Evolutionary conservation across 2,888 invertebrate species (phyloP).

Genomic region (Siphlonurus alternatus): DNA sequence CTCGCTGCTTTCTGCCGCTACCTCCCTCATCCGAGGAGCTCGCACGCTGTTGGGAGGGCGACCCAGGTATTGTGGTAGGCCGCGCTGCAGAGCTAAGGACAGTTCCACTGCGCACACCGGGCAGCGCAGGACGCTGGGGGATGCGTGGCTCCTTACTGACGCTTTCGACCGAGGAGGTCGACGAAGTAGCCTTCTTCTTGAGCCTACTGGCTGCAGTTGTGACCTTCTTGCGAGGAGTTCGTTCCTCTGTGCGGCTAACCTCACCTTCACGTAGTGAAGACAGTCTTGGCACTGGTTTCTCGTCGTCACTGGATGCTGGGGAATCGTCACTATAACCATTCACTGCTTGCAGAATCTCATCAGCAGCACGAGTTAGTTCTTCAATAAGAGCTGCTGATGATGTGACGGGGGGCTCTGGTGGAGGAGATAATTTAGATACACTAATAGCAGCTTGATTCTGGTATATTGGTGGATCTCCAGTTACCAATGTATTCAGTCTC

Average conservation of each 20-base stretch:
- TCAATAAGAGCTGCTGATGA: conserved; percentile 7
- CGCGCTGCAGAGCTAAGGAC: background rate
- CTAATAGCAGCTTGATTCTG: background rate
- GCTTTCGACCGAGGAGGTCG: background rate
- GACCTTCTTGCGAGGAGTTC: background rate
- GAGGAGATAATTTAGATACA: background rate
- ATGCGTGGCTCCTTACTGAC: background rate
- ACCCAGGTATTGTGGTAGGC: background rate
- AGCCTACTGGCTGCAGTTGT: background rate
- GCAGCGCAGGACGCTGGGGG: background rate
- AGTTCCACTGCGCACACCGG: background rate
- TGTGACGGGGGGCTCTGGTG: background rate
- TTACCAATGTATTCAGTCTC: background rate
- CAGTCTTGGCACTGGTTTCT: background rate
- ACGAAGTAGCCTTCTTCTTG: background rate
- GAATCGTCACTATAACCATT: conserved; percentile 9
- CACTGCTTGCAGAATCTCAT: conserved; percentile 9
- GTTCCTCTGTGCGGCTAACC: background rate
- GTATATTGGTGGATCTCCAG: background rate
- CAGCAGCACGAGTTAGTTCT: conserved; percentile 9
- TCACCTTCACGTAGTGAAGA: background rate
- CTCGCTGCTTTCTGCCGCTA: background rate
- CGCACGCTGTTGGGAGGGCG: background rate
- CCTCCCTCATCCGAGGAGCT: background rate
- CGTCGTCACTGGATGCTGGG: conserved; percentile 8